Evolutionary conservation across 1,140 invertebrate species (phyloP).

Genomic region (Pseudomyrmex flavicornis): DNA sequence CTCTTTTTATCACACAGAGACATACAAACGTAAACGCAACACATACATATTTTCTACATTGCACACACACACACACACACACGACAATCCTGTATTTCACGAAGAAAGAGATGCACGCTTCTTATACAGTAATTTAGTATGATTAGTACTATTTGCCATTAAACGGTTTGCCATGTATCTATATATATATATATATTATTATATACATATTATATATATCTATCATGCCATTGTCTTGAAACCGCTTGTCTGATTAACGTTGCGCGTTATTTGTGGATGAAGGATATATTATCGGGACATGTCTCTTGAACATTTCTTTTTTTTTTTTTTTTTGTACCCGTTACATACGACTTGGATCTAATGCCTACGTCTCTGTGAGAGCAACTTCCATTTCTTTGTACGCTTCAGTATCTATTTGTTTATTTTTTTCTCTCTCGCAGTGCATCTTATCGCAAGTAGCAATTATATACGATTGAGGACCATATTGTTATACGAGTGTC

Average conservation of each 20-base stretch:
- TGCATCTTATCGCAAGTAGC: slow-evolving; percentile 63
- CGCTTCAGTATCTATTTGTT: slow-evolving; percentile 64
- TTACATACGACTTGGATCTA: slow-evolving; percentile 51
- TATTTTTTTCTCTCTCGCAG: slow-evolving; percentile 58
- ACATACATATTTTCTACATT: not conserved
- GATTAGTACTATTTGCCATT: slow-evolving; percentile 61
- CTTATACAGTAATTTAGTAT: slow-evolving; percentile 71
- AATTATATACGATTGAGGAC: slow-evolving; percentile 51
- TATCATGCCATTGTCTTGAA: slow-evolving; percentile 74
- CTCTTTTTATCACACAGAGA: not conserved
- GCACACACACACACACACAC: slow-evolving; percentile 14
- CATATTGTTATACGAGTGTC: slow-evolving; percentile 60
- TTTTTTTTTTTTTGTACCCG: slow-evolving; percentile 28
- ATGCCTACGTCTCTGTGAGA: slow-evolving; percentile 40
- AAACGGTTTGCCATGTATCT: slow-evolving; percentile 62
- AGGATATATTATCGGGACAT: slow-evolving; percentile 59
- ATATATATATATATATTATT: slow-evolving; percentile 49
- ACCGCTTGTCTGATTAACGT: slow-evolving; percentile 71
- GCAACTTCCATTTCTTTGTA: slow-evolving; percentile 41
- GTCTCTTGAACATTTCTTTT: slow-evolving; percentile 50
- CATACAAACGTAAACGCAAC: too few species aligned
- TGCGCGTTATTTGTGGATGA: slow-evolving; percentile 67
- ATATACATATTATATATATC: slow-evolving; percentile 65
- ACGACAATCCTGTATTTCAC: slow-evolving; percentile 56
- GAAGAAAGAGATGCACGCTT: slow-evolving; percentile 74